phyloP scores from a whole-genome alignment of 2,113 vertebrate genomes.

The Lycaon pictus region DNA sequence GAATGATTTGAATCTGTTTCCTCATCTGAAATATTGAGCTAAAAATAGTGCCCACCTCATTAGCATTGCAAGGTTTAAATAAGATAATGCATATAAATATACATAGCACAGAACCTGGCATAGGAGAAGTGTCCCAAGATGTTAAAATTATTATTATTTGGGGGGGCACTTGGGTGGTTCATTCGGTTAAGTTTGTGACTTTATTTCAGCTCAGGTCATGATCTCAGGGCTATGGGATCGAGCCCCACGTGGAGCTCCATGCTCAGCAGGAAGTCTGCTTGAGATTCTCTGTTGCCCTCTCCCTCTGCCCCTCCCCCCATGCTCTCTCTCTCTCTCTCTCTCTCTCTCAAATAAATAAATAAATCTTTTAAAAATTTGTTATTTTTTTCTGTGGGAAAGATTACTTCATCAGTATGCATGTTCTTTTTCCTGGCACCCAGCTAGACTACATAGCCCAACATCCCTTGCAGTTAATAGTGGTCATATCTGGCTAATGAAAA shows the following conservation, averaged over 20 bases:
- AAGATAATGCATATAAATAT: neutral
- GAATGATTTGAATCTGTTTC: slow-evolving; percentile 41
- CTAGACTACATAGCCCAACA: neutral
- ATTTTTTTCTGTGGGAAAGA: neutral
- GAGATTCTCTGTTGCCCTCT: neutral
- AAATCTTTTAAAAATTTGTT: neutral
- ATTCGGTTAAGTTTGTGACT: no score
- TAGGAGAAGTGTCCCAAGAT: neutral
- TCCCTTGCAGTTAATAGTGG: neutral
- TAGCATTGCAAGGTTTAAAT: neutral
- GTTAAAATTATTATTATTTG: neutral
- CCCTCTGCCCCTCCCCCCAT: neutral
- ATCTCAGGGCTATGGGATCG: neutral
- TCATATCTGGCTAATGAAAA: neutral
- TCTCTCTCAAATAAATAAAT: neutral
- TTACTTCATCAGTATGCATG: neutral
- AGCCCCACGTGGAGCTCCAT: neutral
- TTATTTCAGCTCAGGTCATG: neutral
- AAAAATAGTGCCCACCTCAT: slow-evolving; percentile 10
- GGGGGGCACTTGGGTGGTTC: neutral
- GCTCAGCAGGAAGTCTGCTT: neutral
- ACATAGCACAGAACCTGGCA: neutral
- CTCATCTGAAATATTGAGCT: neutral
- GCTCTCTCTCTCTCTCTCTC: neutral
- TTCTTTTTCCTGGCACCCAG: neutral